A percentile compares a stretch with the other conserved stretches of the same genome.
Conservation (phyloP, 92 coral and sea anemone species). For the Hydrozoanthus gracilis region DNA sequence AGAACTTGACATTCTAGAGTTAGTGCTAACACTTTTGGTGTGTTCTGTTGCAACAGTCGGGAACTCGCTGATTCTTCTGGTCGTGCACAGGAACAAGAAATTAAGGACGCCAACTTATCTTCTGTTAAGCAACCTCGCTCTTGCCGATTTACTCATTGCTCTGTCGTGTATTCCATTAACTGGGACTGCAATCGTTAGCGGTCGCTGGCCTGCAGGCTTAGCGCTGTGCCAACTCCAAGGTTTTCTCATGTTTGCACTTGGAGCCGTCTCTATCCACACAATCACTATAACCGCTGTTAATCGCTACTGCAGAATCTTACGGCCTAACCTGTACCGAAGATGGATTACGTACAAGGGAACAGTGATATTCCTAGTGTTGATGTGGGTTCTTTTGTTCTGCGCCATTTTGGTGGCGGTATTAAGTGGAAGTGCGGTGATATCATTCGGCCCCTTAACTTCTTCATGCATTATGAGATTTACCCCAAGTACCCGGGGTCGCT, state of each 20-base stretch:
- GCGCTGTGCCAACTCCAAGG: constrained; percentile 24
- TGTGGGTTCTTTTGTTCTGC: constrained; percentile 29
- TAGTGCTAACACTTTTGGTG: background rate
- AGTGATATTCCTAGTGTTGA: background rate
- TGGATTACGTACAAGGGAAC: constrained; percentile 30
- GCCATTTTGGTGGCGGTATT: background rate
- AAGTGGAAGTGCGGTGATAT: constrained; percentile 19
- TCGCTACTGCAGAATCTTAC: constrained; percentile 31
- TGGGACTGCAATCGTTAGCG: constrained; percentile 4
- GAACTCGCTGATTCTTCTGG: constrained; percentile 12
- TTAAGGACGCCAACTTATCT: constrained; percentile 27
- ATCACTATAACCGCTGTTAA: constrained; percentile 23
- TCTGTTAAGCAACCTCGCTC: constrained; percentile 8
- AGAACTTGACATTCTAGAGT: background rate
- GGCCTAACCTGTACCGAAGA: constrained; percentile 17
- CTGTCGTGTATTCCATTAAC: constrained; percentile 23
- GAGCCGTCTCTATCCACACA: constrained; percentile 32
- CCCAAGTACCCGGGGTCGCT: constrained; percentile 1
- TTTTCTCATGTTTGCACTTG: constrained; percentile 13
- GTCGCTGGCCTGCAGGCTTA: constrained; percentile 13
- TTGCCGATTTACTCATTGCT: constrained; percentile 27
- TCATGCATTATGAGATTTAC: constrained; percentile 30
- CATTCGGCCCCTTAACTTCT: background rate
- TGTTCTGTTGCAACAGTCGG: constrained; percentile 15
- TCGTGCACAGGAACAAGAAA: constrained; percentile 31